Conservation (phyloP, 1,140 invertebrate genomes). For the Reticulitermes speratus region DNA sequence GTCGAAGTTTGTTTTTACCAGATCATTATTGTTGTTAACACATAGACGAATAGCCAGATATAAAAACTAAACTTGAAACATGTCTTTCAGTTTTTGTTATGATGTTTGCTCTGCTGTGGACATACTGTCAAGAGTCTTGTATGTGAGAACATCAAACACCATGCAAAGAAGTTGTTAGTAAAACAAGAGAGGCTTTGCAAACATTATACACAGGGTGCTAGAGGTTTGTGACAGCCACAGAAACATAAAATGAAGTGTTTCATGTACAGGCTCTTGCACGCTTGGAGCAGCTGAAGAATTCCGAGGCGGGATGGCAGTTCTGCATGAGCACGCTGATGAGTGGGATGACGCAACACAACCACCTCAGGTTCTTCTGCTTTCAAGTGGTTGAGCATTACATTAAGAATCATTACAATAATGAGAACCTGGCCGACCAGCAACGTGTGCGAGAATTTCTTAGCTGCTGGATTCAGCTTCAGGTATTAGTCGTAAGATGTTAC, state of each 20-base stretch:
- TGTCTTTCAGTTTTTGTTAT: too few species aligned
- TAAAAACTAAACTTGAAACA: too few species aligned
- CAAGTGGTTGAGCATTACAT: slow-evolving; percentile 19
- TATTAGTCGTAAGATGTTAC: background rate
- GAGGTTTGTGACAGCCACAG: too few species aligned
- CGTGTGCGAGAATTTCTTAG: slow-evolving; percentile 3
- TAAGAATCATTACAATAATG: background rate
- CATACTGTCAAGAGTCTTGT: too few species aligned
- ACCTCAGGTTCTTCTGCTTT: slow-evolving; percentile 1
- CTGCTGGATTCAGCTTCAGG: slow-evolving; percentile 4
- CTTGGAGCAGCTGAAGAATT: slow-evolving; percentile 19
- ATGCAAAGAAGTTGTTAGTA: too few species aligned
- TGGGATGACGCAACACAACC: background rate
- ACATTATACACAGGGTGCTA: too few species aligned
- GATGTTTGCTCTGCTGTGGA: too few species aligned
- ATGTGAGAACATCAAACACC: too few species aligned
- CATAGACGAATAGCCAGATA: too few species aligned
- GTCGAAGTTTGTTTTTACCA: too few species aligned
- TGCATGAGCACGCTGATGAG: background rate
- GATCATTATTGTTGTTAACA: too few species aligned
- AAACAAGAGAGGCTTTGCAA: too few species aligned
- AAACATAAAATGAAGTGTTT: background rate
- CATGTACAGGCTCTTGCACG: background rate
- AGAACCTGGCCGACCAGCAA: background rate
- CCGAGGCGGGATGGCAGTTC: background rate